phyloP scores from a whole-genome alignment of 2,888 invertebrate genomes.

The Limenitis camilla region DNA sequence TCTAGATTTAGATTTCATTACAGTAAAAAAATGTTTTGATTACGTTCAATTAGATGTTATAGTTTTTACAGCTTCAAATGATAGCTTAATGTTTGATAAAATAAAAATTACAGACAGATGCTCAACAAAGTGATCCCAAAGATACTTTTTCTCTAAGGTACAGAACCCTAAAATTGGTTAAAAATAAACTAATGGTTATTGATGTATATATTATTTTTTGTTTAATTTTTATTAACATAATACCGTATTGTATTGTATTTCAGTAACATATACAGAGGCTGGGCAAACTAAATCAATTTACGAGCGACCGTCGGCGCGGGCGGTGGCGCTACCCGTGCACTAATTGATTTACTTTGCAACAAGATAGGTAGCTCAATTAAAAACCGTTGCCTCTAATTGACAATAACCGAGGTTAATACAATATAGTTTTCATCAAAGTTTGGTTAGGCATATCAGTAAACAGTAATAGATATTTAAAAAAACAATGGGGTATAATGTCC shows the following conservation, averaged over 20 bases:
- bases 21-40: too few relatives aligned
- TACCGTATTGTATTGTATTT: background rate
- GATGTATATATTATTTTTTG: background rate
- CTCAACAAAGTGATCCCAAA: too few relatives aligned
- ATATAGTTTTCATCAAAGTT: background rate
- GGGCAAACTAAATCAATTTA: slow-evolving; percentile 31
- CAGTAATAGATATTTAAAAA: too few relatives aligned
- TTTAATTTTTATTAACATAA: background rate
- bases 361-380: slow-evolving; percentile 16
- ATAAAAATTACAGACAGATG: too few relatives aligned
- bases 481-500: too few relatives aligned
- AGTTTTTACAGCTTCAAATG: too few relatives aligned
- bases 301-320: too few relatives aligned
- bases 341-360: slow-evolving; percentile 67
- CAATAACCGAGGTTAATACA: background rate
- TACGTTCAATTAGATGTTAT: too few relatives aligned
- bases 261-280: slow-evolving; percentile 19
- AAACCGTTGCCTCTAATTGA: slow-evolving; percentile 8
- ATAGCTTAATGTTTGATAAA: too few relatives aligned
- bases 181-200: background rate
- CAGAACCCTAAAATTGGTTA: background rate
- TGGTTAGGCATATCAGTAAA: too few relatives aligned
- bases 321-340: slow-evolving; percentile 44
- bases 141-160: too few relatives aligned
- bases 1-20: too few relatives aligned